phyloP scores from a whole-genome alignment of 2,113 vertebrate genomes.

The Microcebus lehilahytsara region DNA sequence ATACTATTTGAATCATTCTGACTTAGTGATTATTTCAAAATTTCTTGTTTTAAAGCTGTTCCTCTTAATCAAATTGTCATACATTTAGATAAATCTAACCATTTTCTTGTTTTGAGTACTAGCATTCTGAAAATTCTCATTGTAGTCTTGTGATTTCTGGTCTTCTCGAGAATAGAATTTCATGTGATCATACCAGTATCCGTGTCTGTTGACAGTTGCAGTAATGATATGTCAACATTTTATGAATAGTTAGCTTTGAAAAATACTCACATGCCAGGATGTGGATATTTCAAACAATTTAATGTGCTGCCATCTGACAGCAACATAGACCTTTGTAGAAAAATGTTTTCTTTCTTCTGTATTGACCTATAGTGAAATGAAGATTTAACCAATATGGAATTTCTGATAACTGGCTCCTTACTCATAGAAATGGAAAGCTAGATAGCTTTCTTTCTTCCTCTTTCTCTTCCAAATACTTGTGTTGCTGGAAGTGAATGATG shows the following conservation, averaged over 20 bases:
- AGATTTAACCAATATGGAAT: conserved; percentile 41
- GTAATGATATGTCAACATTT: conserved; percentile 75
- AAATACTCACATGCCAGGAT: conserved; percentile 70
- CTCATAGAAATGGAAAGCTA: not conserved
- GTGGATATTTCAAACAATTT: conserved; percentile 68
- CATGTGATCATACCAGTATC: conserved; percentile 65
- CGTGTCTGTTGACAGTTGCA: conserved; percentile 68
- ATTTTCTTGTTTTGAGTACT: not conserved
- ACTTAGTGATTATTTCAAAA: not conserved
- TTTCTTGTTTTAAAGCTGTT: conserved; percentile 17
- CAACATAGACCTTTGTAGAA: conserved; percentile 52
- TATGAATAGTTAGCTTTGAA: conserved; percentile 79
- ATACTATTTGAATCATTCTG: not conserved
- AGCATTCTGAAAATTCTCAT: conserved; percentile 16
- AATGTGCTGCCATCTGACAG: conserved; percentile 60
- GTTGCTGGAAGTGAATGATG: not conserved
- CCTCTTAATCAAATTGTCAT: not conserved
- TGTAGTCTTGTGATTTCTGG: conserved; percentile 67
- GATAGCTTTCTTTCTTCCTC: not conserved
- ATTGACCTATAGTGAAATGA: conserved; percentile 59
- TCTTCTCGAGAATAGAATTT: conserved; percentile 58
- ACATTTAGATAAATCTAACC: not conserved
- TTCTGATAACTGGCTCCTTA: conserved; percentile 21
- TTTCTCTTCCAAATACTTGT: not conserved
- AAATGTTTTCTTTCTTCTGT: conserved; percentile 64